Evolutionary conservation across 2,113 vertebrate genomes (phyloP), one percentile per base, ranked within the genome.

Genomic region (Ginglymostoma cirratum): DNA sequence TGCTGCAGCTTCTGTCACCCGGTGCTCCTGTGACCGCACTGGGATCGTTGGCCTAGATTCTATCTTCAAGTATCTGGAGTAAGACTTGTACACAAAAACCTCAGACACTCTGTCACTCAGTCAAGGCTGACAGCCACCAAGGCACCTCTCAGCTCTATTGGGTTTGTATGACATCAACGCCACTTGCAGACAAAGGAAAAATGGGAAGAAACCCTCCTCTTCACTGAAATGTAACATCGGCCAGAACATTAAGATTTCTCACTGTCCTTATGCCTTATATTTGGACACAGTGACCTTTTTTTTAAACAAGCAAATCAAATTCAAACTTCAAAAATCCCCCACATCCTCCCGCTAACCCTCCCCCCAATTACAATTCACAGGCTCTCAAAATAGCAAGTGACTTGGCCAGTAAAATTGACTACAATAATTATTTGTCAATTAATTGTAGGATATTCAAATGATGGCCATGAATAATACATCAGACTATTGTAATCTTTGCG

Each of bases 371-470:
- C 61, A 66, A 66, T 38, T 42, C n/a, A 67, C 55, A 66, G 38
- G 17, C 61, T 66, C n/a, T 67, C 89, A 24, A 93, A 93, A 93
- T 66, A 93, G 61, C 61, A 93, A 93, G 34, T 38, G 89, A 38
- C n/a, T 65, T 66, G 89, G 15, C 89, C 21, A 66, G 19, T 38
- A 92, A 92, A 23, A 42, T 66, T 66, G 61, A 66, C 61, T 92
- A 61, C 27, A 17, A 34, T 61, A 92, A 92, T 92, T 92, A 92
- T 92, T 92, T 92, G 89, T 90, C 87, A 90, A 90, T 61, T 90
- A 55, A 55, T 90, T 90, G 52, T 92, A 61, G n/a, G 61, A 93
- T 93, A 93, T 93, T 93, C 89, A 93, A 93, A 93, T 93, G 34
- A 2, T 17, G 19, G 0, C 61, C 34, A 66, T 93, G 89, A 93